These are phyloP conservation scores for Anoplopoma fimbria DNA, from an alignment of 2,113 vertebrate genomes.

Conservation along the genomic window DNA sequence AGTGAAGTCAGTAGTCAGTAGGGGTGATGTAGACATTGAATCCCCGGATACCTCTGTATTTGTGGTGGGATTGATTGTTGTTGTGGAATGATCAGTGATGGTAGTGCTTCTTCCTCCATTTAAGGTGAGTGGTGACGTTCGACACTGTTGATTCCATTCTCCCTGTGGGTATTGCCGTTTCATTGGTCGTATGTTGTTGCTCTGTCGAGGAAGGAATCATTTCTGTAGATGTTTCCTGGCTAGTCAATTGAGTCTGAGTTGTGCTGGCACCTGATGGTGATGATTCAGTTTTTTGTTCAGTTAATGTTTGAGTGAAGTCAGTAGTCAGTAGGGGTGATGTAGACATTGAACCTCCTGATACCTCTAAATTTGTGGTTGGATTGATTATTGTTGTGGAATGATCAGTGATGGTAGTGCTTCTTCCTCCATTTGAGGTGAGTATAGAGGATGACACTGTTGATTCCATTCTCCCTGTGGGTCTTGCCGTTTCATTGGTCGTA, in stretches of 20 bases:
- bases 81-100: not conserved
- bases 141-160: not conserved
- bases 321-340: too few species aligned
- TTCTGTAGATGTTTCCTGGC: not conserved
- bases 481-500: too few species aligned
- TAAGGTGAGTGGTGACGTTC: not conserved
- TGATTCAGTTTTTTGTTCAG: not conserved
- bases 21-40: not conserved
- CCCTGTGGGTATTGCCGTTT: too few species aligned
- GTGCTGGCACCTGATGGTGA: not conserved
- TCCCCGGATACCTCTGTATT: not conserved
- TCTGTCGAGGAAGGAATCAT: not conserved
- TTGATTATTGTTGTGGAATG: too few species aligned
- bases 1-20: not conserved
- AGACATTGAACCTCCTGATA: too few species aligned
- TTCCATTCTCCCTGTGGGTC: too few species aligned
- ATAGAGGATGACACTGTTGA: too few species aligned
- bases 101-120: not conserved
- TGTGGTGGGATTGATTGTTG: not conserved
- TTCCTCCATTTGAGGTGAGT: too few species aligned
- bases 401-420: too few species aligned
- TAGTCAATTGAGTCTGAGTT: fast-evolving
- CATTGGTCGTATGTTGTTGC: not conserved
- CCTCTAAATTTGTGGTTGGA: too few species aligned
- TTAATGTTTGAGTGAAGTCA: too few species aligned